Base-by-base conservation (phyloP, 1,140 invertebrate species). In the Drosophila teissieri region DNA sequence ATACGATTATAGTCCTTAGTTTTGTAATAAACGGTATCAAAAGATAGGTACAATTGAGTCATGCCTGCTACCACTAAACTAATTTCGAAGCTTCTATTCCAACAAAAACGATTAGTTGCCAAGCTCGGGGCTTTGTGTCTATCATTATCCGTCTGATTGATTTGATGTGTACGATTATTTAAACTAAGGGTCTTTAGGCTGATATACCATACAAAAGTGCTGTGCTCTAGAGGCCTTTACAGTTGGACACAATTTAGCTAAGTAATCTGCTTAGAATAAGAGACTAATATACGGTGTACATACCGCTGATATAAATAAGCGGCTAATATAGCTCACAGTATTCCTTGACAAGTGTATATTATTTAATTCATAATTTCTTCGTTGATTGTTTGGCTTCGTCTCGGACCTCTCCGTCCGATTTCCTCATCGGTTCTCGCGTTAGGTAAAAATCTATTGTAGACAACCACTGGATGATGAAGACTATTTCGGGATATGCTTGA, bases 21-120 rank as follows among this genome's bases (percentile, higher is more conserved):
- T 89, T 89, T 89, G 84, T 89, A 89, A 88, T 89, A 90, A 89
- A 90, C 84, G 77, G 84, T 90, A 89, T 89, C 84, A 89, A 89
- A 89, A 89, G 84, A 89, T 89, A 89, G 84, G 84, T 89, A 89
- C 84, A 89, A 89, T 89, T 89, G 77, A 89, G 78, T 89, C 76
- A 64, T 60, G 54, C 79, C 76, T 68, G 73, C 84, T 80, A 80
- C 84, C 80, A 89, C 84, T 89, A 80, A 90, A 84, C 73, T 65
- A 80, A 78, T 79, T 85, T 65, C 61, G 46, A 75, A 65, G 45
- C 64, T 51, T 68, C 61, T 68, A 68, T 65, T 65, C 64, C 65
- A 72, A 72, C 68, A 70, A 42, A 70, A 72, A 70, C 42, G 54
- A 53, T 75, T 75, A 52, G 37, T 51, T 53, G 52, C 46, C 56